Base-by-base conservation (phyloP, 2,888 invertebrate species). In the Acanthacorydalis orientalis region DNA sequence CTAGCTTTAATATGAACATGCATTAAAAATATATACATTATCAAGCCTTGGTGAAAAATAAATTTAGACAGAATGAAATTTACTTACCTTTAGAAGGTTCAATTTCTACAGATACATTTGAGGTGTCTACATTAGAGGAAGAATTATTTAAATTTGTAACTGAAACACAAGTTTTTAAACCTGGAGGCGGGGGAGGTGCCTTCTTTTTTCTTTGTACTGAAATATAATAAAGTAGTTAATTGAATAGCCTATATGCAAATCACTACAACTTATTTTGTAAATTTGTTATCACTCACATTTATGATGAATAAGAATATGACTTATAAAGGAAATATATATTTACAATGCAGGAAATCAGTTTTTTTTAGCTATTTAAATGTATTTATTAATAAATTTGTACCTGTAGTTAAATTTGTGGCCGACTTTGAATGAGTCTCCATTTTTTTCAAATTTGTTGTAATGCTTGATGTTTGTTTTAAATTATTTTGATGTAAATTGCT, bases 141-240 rank as follows among this genome's bases (percentile, higher is more conserved):
- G 49, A 11, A 23, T 15, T 42, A 16, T 43, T 41, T 51, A 58
- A 52, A 50, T 55, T 57, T 48, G 56, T 51, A 55, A 58, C 57
- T 49, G 60, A 57, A 53, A 52, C 57, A 51, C 59, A 53, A 32
- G 60, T 55, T 52, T 57, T 59, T 53, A 61, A 56, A 48, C 57
- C 54, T 35, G 70, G 68, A 10, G 72, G 71, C 14, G 70, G 69
- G 31, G 72, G 73, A 2, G 77, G 75, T 10, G 72, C 70, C 54
- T 74, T 70, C 60, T 77, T 75, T 60, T 77, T 77, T 51, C 74
- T 62, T 37, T 64, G 68, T 57, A 71, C 74, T 70, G 59, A 39
- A 55, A 59, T 44, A 51, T 53, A 51, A 50, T 44, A 41, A 50
- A 9, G 15, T 44, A 1, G 14, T 14, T 7, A 43, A n/a, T n/a